Evolutionary conservation across 1,140 invertebrate species (phyloP), one percentile per base, ranked within the genome.

Genomic region (Conus betulinus): DNA sequence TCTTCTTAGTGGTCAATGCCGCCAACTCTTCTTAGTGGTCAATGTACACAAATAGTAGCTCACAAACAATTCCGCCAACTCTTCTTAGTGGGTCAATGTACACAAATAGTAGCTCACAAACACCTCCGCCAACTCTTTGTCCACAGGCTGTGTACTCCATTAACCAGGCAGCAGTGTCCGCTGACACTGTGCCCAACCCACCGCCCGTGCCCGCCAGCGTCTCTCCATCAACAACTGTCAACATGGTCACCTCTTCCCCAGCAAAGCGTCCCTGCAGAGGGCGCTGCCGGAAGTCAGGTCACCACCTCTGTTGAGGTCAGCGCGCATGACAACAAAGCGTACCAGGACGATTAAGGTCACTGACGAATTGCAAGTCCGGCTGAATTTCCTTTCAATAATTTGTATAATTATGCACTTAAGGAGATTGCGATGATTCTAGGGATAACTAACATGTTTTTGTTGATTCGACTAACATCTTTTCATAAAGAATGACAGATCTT

Each of bases 281-380:
- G 67, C 67, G 67, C 67, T 11, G 67, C 17, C 25, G 81, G 23
- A 63, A 52, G n/a, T 74, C n/a, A n/a, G 51, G 81, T 90, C 60
- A 88, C 78, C 76, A 90, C 89, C 23, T 71, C 86, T 27, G 89
- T 88, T 17, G 89, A 90, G 57, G 89, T 90, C 84, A 90, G 84
- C 52, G 89, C 84, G 52, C 71, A 88, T 78, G 53, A 51, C 81
- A 90, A 90, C 81, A 71, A 87, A 13, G 89, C 89, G 3, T 90
- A 52, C 55, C 87, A 88, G 78, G 57, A 82, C n/a, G 89, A 90
- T 63, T 90, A 51, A 87, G 25, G 53, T 71, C 67, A 71, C 6
- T n/a, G 67, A 23, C 57, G 57, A 15, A 60, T 15, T 11, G 57
- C 57, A 60, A 60, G 39, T 39, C 39, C 39, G 39, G 39, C 39